Percentiles rank a stretch among this genome's conserved stretches.
These are phyloP conservation scores for Caretta caretta DNA, from an alignment of 2,113 vertebrate genomes.

Conservation along the genomic window DNA sequence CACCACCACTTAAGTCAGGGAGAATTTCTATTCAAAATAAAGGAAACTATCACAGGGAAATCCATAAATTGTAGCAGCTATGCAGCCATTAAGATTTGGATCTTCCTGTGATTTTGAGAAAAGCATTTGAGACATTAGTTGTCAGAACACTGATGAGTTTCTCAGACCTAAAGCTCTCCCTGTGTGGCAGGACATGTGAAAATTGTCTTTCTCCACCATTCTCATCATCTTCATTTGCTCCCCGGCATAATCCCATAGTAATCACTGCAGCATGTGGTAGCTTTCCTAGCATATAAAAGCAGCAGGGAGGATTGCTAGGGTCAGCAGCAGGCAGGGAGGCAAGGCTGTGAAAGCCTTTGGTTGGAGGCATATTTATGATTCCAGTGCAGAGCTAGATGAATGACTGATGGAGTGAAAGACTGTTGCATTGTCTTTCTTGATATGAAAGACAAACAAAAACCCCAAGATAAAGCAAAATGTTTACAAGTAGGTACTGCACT, in stretches of 20 bases:
- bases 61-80: neutral
- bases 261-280: neutral
- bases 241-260: slow-evolving; percentile 32
- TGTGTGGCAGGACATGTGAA: slow-evolving; percentile 27
- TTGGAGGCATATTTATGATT: neutral
- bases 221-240: slow-evolving; percentile 29
- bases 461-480: neutral
- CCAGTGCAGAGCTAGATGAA: neutral
- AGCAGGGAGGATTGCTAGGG: neutral
- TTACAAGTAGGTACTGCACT: neutral
- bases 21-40: slow-evolving; percentile 8
- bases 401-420: neutral
- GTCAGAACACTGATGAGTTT: slow-evolving; percentile 18
- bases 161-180: neutral
- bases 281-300: slow-evolving; percentile 39
- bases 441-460: neutral
- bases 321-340: neutral
- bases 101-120: neutral
- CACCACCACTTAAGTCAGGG: neutral
- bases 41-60: neutral
- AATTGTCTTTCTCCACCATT: neutral
- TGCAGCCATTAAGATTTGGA: neutral
- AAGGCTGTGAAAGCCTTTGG: slow-evolving; percentile 4
- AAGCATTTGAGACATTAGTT: neutral
- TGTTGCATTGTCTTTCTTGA: neutral